Base-by-base conservation (phyloP, 2,888 invertebrate species). In the Apotomis capreana region DNA sequence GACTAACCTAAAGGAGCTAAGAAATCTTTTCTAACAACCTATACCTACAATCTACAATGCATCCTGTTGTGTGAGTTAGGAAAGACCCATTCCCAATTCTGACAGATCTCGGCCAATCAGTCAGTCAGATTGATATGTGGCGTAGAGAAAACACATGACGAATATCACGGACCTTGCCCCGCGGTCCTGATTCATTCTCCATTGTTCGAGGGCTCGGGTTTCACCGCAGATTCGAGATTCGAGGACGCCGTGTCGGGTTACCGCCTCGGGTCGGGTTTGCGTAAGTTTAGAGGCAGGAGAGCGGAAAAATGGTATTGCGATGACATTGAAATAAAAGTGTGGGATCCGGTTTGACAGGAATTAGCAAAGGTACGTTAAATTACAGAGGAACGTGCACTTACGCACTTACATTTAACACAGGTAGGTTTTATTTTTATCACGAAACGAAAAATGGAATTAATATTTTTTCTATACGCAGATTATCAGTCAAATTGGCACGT, bases 201-300 rank as follows among this genome's bases (percentile, higher is more conserved):
- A 49, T 49, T 49, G 49, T 49, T 49, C 12, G 49, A 6, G 49
- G 3, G 49, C 49, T 49, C 49, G 49, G 49, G 49, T 49, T 49
- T 49, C 54, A 55, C 61, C 54, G 44, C 68, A 68, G 61, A 61
- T 62, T 68, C 67, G 54, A 60, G 52, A 60, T 58, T 58, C 46
- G 68, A 61, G 55, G 10, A 13, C 44, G 46, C 65, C 9, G 49
- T n/a, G 46, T 71, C 67, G 67, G 67, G 67, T 71, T 71, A 62
- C 64, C 40, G n/a, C 2, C 44, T n/a, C 62, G 60, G 61, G 46
- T 60, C 61, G 61, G 54, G 49, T 67, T 10, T 15, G 36, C 46
- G 13, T 13, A 9, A 40, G 13, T 59, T 57, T 13, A 37, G 37
- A 54, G 40, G 64, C 13, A 64, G 26, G 46, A 65, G 57, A 57